A percentile compares a stretch with the other conserved stretches of the same genome.
These are phyloP conservation scores for Philaenus spumarius DNA, from an alignment of 1,140 invertebrate species.

Conservation along the genomic window DNA sequence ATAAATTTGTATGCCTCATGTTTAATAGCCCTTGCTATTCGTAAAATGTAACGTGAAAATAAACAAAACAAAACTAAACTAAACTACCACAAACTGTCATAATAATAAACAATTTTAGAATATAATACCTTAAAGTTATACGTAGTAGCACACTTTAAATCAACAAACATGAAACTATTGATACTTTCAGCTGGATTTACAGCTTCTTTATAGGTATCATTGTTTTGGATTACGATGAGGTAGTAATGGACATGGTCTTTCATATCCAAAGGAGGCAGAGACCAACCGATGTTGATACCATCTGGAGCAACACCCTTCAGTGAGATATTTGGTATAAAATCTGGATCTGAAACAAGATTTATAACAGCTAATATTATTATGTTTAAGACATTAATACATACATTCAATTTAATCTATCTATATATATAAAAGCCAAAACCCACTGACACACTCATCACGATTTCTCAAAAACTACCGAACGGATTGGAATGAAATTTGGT, in stretches of 20 bases:
- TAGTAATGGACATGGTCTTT: slow-evolving; percentile 69
- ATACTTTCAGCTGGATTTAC: slow-evolving; percentile 50
- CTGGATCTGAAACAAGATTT: slow-evolving; percentile 49
- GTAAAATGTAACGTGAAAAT: too few species aligned
- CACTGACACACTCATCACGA: too few species aligned
- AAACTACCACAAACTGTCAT: too few species aligned
- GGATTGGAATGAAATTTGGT: too few species aligned
- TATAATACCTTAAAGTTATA: slow-evolving; percentile 61
- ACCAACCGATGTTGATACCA: slow-evolving; percentile 73
- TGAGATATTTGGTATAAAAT: slow-evolving; percentile 66
- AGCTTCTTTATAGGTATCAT: slow-evolving; percentile 47
- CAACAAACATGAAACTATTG: slow-evolving; percentile 66
- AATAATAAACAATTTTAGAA: too few species aligned
- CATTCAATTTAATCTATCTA: too few species aligned
- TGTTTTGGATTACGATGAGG: slow-evolving; percentile 56
- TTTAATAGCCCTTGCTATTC: too few species aligned
- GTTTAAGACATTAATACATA: slow-evolving; percentile 10
- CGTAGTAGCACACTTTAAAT: slow-evolving; percentile 65
- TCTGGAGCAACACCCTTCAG: slow-evolving; percentile 69
- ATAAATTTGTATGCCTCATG: too few species aligned
- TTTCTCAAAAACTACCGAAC: too few species aligned
- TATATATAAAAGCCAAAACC: too few species aligned
- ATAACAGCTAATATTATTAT: slow-evolving; percentile 3
- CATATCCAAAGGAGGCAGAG: slow-evolving; percentile 53
- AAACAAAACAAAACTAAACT: too few species aligned